phyloP scores from a whole-genome alignment of 2,113 vertebrate species.

The Corythaixoides concolor region DNA sequence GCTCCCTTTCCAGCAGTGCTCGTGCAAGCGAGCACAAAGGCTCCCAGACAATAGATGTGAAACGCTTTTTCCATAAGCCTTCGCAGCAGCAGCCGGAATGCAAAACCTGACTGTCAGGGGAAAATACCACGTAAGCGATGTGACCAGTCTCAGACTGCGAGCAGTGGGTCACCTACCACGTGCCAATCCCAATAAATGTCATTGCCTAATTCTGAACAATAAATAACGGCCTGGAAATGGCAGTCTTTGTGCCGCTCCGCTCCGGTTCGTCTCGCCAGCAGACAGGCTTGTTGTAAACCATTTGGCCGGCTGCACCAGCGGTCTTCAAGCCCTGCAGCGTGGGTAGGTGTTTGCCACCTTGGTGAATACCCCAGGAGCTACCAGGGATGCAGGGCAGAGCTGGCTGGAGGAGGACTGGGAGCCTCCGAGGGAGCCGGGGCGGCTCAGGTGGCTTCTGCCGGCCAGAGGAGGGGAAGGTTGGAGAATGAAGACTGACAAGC shows the following conservation, averaged over 20 bases:
- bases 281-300: background rate
- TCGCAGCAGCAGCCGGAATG: background rate
- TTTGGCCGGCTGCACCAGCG: rapidly evolving
- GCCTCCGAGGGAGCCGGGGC: background rate
- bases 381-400: background rate
- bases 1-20: background rate
- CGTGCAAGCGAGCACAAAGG: background rate
- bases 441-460: background rate
- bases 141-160: background rate
- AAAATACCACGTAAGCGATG: background rate
- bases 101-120: background rate
- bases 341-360: background rate
- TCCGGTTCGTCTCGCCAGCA: background rate
- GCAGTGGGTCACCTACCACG: background rate
- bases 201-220: background rate
- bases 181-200: background rate
- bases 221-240: background rate
- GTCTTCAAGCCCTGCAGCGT: rapidly evolving
- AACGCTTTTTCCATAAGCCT: conserved; percentile 43
- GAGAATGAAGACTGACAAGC: conserved; percentile 62
- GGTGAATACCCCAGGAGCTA: background rate
- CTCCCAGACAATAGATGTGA: conserved; percentile 46
- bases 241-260: background rate
- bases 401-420: rapidly evolving
- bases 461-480: background rate